Evolutionary conservation across 1,140 invertebrate genomes (phyloP).

Genomic region (Drosophila seguyi): DNA sequence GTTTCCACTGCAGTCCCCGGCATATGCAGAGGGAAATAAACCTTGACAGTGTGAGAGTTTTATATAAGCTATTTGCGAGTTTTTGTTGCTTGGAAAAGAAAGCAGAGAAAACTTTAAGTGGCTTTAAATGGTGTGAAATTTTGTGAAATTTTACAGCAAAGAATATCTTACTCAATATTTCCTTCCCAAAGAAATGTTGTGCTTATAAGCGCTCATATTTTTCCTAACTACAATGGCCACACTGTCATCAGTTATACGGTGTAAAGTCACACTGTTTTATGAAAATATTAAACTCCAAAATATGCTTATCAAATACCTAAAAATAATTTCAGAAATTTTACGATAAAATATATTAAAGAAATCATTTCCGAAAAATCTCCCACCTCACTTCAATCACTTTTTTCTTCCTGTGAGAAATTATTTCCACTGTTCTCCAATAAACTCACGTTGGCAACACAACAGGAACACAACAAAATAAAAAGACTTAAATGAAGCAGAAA

Average conservation of each 20-base stretch:
- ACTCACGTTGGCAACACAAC: slow-evolving; percentile 22
- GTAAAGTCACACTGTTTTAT: neutral
- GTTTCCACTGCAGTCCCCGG: slow-evolving; percentile 12
- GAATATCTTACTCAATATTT: no score
- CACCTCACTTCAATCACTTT: neutral
- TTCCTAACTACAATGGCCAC: neutral
- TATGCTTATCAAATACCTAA: neutral
- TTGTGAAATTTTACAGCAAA: neutral
- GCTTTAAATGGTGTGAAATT: neutral
- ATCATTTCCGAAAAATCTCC: neutral
- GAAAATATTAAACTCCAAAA: neutral
- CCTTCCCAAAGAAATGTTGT: no score
- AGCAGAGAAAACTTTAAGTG: neutral
- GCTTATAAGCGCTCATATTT: no score
- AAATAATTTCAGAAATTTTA: neutral
- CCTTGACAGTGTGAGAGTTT: neutral
- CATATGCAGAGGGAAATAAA: neutral
- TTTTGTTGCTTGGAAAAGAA: no score
- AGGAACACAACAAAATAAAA: slow-evolving; percentile 1
- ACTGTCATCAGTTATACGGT: neutral
- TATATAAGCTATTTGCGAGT: neutral
- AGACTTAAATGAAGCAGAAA: slow-evolving; percentile 58
- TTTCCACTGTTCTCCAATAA: slow-evolving; percentile 22
- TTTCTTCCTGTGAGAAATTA: neutral
- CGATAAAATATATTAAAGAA: neutral